Base-by-base conservation (phyloP, 2,888 invertebrate species). In the Heliconius aoede region DNA sequence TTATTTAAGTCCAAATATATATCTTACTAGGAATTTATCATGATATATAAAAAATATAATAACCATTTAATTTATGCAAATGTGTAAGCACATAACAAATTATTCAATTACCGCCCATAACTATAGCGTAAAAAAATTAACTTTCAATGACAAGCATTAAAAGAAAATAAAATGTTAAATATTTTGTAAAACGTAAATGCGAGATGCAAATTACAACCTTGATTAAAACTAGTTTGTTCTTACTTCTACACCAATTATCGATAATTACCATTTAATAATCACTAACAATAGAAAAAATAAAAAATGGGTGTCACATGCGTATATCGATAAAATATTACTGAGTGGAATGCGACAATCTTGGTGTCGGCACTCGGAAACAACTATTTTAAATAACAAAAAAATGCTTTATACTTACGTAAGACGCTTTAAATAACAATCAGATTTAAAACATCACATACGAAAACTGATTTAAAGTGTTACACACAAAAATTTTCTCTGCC, bases 331-430 rank as follows among this genome's bases (percentile, higher is more conserved):
- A 78, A 72, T 76, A 75, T 62, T 62, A 46, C 58, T 62, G 61
- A 32, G 40, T 40, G 58, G 24, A 18, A 32, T 72, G 67, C 72
- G 64, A 72, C 76, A 73, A 62, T 58, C 51, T 76, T 72, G 65
- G 72, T 68, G 40, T 61, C 73, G 72, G 71, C 68, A 69, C 9
- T 72, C 64, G 64, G 72, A 77, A 71, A 78, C 81, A 76, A 80
- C 80, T 73, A 75, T 88, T 86, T 90, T 89, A 89, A 88, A 87
- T 80, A 90, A 89, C 86, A 89, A 87, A 88, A 78, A 86, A 88
- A 84, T 83, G 83, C 78, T 80, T 83, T 86, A 86, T 92, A 94
- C 94, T 94, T 93, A 94, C 94, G 90, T 93, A 93, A 94, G 88
- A 90, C 84, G 87, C 87, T 86, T 83, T 88, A 90, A 93, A 89